A percentile compares a stretch with the other conserved stretches of the same genome.
phyloP scores from a whole-genome alignment of 2,888 invertebrate species.

The Linnaemya vulpina region DNA sequence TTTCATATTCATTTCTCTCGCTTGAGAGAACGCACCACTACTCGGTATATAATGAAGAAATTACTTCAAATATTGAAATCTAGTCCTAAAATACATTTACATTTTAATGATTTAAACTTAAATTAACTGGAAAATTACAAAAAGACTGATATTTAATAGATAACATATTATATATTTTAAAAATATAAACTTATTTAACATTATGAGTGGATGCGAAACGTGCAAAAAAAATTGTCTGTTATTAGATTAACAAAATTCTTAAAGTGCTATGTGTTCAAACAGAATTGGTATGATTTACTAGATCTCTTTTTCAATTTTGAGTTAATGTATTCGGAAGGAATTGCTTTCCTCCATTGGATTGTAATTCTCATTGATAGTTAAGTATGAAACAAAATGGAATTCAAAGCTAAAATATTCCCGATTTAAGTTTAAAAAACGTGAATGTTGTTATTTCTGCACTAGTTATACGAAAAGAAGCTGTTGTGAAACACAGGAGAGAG shows the following conservation, averaged over 20 bases:
- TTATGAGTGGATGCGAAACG: constrained; percentile 20
- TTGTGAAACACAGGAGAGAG: too few relatives aligned
- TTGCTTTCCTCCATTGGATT: neutral
- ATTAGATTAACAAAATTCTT: constrained; percentile 28
- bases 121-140: constrained; percentile 33
- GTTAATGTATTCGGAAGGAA: neutral
- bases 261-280: constrained; percentile 45
- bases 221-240: constrained; percentile 23
- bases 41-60: constrained; percentile 11
- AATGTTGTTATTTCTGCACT: too few relatives aligned
- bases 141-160: constrained; percentile 60
- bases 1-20: constrained; percentile 16
- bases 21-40: neutral
- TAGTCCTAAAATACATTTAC: constrained; percentile 43
- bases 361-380: too few relatives aligned
- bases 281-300: constrained; percentile 16
- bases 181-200: constrained; percentile 27
- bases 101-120: constrained; percentile 13
- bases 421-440: too few relatives aligned
- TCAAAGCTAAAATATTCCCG: too few relatives aligned
- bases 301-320: neutral
- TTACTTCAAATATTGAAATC: constrained; percentile 36
- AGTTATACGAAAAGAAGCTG: too few relatives aligned
- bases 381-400: too few relatives aligned
- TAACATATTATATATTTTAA: constrained; percentile 1